These are phyloP conservation scores for Chrysodeixis includens DNA, from an alignment of 2,888 invertebrate genomes.

Conservation along the genomic window DNA sequence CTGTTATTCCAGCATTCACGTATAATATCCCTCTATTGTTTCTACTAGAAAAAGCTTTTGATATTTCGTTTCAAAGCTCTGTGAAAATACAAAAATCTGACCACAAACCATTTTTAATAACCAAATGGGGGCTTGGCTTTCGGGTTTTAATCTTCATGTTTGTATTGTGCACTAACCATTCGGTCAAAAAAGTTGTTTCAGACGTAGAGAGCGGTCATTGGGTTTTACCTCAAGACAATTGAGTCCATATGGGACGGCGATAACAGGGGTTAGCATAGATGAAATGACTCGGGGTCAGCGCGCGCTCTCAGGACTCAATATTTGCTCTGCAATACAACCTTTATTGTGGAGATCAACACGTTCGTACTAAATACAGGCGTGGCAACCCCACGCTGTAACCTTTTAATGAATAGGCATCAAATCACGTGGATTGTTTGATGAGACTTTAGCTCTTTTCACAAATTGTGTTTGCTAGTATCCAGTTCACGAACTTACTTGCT, in stretches of 20 bases:
- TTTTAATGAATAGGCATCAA: constrained; percentile 69
- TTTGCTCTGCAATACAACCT: constrained; percentile 84
- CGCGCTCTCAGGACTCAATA: constrained; percentile 78
- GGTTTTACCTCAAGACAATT: constrained; percentile 79
- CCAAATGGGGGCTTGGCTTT: constrained; percentile 42
- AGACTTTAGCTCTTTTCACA: constrained; percentile 52
- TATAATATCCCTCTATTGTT: constrained; percentile 76
- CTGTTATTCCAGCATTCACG: constrained; percentile 72
- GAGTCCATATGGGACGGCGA: constrained; percentile 75
- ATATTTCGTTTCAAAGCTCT: constrained; percentile 63
- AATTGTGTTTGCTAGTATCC: constrained; percentile 53
- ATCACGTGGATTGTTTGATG: constrained; percentile 63
- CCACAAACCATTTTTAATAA: constrained; percentile 53
- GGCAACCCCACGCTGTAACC: constrained; percentile 64
- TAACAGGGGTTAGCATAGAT: constrained; percentile 77
- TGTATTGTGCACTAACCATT: constrained; percentile 16
- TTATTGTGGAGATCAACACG: constrained; percentile 83
- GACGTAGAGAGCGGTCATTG: constrained; percentile 56
- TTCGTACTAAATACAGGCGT: constrained; percentile 71
- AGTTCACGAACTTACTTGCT: constrained; percentile 48
- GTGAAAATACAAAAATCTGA: constrained; percentile 54
- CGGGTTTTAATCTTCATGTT: constrained; percentile 26
- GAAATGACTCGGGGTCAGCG: constrained; percentile 82
- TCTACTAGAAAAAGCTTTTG: constrained; percentile 69
- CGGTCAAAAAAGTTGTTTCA: constrained; percentile 56